Conservation (phyloP, 2,888 invertebrate species). For the Dolichopus griseipennis region DNA sequence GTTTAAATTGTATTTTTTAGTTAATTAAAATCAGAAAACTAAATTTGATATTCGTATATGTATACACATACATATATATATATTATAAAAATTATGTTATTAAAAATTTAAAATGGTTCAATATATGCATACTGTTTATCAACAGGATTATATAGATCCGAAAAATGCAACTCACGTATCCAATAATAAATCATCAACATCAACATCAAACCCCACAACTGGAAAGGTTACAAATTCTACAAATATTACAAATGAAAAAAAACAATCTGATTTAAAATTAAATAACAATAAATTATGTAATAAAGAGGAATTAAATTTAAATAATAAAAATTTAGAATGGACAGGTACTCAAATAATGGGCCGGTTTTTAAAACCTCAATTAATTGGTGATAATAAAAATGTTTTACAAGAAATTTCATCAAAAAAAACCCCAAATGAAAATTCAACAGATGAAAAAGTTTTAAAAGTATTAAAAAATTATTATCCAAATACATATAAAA, state of each 20-base stretch:
- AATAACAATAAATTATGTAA: background rate
- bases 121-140: conserved; percentile 37
- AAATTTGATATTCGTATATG: no score
- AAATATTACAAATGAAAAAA: background rate
- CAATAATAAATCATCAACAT: conserved; percentile 12
- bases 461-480: conserved; percentile 39
- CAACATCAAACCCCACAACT: no score
- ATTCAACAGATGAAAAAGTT: conserved; percentile 33
- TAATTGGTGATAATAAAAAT: conserved; percentile 31
- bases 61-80: no score
- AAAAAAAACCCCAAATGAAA: background rate
- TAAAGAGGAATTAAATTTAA: conserved; percentile 10
- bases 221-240: no score
- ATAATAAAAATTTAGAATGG: conserved; percentile 29
- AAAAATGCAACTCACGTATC: conserved; percentile 29
- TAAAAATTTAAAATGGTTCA: background rate
- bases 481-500: conserved; percentile 50
- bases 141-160: conserved; percentile 37
- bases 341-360: conserved; percentile 40
- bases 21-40: no score
- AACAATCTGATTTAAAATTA: background rate
- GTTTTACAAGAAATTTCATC: background rate
- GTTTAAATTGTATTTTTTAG: no score
- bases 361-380: conserved; percentile 32
- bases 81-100: no score